Percentiles rank a stretch among this genome's conserved stretches.
These are phyloP conservation scores for Choloepus didactylus DNA, from an alignment of 2,797 vertebrate species.

Conservation along the genomic window DNA sequence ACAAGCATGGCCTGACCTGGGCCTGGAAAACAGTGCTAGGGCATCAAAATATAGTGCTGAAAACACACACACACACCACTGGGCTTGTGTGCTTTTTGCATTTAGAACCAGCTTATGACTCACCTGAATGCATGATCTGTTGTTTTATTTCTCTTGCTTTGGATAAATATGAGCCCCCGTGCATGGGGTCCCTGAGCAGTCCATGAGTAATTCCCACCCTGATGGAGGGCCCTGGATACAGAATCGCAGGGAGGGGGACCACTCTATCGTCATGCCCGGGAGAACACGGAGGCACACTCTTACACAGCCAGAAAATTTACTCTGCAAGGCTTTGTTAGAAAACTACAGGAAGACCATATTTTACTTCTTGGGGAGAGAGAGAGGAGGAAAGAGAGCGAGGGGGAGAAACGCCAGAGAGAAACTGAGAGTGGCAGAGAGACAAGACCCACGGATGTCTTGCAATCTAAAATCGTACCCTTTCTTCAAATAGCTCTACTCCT, in stretches of 20 bases:
- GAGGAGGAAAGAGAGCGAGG: no score
- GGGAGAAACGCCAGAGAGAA: no score
- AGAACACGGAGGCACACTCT: background rate
- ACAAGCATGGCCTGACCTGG: background rate
- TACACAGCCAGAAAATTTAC: conserved; percentile 69
- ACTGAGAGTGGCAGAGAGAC: no score
- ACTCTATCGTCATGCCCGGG: background rate
- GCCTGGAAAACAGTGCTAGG: background rate
- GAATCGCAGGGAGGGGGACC: background rate
- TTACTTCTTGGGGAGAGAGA: background rate
- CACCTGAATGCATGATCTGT: background rate
- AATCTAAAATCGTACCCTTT: background rate
- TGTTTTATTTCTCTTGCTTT: background rate
- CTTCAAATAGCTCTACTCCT: background rate
- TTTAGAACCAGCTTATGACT: background rate
- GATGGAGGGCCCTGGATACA: conserved; percentile 40
- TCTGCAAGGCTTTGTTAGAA: conserved; percentile 76
- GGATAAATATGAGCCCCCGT: background rate
- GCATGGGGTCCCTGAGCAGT: background rate
- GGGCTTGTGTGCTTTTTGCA: background rate
- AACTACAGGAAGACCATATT: conserved; percentile 69
- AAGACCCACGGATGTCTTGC: background rate
- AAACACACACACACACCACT: no score
- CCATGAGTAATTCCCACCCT: conserved; percentile 59
- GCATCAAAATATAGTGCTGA: background rate